Base-by-base conservation (phyloP, 2,797 vertebrate genomes). In the Chaenodraco wilsoni region DNA sequence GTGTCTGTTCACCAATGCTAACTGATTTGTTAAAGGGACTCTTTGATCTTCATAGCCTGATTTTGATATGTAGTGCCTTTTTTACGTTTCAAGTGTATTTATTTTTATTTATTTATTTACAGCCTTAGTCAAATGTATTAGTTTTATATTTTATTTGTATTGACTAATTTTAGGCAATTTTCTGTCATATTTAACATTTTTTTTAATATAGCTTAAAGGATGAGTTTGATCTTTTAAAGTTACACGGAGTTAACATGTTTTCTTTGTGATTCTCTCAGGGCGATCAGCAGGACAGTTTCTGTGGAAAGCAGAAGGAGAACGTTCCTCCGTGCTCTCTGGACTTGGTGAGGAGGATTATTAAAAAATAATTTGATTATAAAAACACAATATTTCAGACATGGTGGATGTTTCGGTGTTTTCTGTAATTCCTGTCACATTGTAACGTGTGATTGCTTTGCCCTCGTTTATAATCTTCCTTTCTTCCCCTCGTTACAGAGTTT, bases 231-330 rank as follows among this genome's bases (percentile, higher is more conserved):
- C 4, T 27, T 27, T 27, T 4, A 12, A 44, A 46, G 31, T 4
- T 37, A 27, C 55, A 8, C 21, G 33, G 31, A 8, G 15, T 55
- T 13, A 27, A 2, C 43, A 13, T 7, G 13, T 49, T 19, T 37
- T 4, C 10, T 17, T 9, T 49, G 17, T 43, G 12, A 63, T 51
- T 80, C 37, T 5, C 8, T 43, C 91, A 98, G 96, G 94, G 71
- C 70, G 97, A 98, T 68, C 81, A 91, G 82, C 88, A 84, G 88
- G 95, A 96, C 56, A 74, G 73, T 75, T 95, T 94, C 87, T 93
- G 87, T 83, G 91, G 81, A 67, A 97, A 96, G 64, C 97, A 98
- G 89, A 97, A 99, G 92, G 97, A 98, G 89, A 99, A 97, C 54
- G 90, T 98, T 62, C 96, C 96, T 45, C 96, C 96, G 0, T 71